Percentiles rank a stretch among this genome's conserved stretches.
Conservation (phyloP, 2,113 vertebrate genomes). For the Ariopsis seemanni region DNA sequence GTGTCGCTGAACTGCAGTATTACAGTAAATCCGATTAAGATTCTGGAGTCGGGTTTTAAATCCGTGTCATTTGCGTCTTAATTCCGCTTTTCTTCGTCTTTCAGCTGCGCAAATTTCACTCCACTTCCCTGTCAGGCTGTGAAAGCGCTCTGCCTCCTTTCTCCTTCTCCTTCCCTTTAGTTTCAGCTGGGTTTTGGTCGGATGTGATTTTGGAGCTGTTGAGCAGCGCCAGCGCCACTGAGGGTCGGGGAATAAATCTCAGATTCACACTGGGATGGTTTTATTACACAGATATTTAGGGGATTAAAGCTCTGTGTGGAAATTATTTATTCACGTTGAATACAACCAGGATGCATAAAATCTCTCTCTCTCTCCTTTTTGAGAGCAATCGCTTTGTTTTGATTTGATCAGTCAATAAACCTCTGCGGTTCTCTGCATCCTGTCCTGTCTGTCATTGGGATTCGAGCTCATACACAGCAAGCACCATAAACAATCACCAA, state of each 20-base stretch:
- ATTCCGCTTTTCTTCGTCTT: constrained; percentile 81
- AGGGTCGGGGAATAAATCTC: too few relatives aligned
- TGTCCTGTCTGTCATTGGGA: too few relatives aligned
- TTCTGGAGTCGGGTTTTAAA: constrained; percentile 84
- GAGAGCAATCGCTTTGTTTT: too few relatives aligned
- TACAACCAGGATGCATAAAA: not conserved
- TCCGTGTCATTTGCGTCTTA: constrained; percentile 86
- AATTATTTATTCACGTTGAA: not conserved
- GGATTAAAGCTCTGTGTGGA: too few relatives aligned
- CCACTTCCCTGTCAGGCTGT: constrained; percentile 13
- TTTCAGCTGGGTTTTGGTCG: too few relatives aligned
- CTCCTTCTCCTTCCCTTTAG: not conserved
- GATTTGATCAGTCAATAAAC: too few relatives aligned
- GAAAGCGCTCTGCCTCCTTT: too few relatives aligned
- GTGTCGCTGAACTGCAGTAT: constrained; percentile 80
- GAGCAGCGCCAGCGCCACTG: too few relatives aligned
- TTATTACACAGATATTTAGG: not conserved
- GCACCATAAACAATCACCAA: not conserved
- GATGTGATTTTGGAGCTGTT: too few relatives aligned
- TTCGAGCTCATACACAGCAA: too few relatives aligned
- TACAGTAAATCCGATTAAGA: constrained; percentile 89
- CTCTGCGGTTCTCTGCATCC: not conserved
- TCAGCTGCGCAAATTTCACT: constrained; percentile 77
- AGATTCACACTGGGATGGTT: too few relatives aligned
- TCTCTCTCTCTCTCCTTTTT: not conserved